Percentiles rank a stretch among this genome's conserved stretches.
phyloP scores from a whole-genome alignment of 2,797 vertebrate species.

The Discoglossus pictus region DNA sequence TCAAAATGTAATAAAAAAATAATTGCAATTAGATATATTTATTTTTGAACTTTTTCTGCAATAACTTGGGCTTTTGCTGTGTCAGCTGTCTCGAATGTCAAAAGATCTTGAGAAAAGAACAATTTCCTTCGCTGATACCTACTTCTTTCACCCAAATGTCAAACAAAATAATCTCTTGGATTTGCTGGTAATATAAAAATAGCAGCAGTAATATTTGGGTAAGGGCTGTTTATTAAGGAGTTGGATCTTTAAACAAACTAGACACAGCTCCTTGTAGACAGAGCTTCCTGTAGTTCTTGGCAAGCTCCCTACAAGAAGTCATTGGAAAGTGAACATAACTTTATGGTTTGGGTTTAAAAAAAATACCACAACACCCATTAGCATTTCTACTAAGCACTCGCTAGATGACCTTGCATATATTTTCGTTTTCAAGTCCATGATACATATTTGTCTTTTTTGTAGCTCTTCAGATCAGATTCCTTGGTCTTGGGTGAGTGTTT shows the following conservation, averaged over 20 bases:
- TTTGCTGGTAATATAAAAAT: neutral
- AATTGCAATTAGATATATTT: no score
- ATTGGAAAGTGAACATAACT: slow-evolving; percentile 1
- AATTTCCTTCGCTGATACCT: no score
- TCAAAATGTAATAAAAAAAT: no score
- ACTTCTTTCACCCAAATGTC: neutral
- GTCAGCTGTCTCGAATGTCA: no score
- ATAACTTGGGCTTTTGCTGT: no score
- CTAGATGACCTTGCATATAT: slow-evolving; percentile 1
- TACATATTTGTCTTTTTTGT: no score
- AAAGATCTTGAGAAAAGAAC: no score
- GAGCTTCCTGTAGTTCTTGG: slow-evolving; percentile 6
- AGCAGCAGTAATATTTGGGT: neutral
- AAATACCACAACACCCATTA: slow-evolving; percentile 5
- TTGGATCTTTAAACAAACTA: slow-evolving; percentile 7
- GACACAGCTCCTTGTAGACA: slow-evolving; percentile 14
- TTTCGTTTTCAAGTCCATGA: neutral
- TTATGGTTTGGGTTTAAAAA: slow-evolving; percentile 2
- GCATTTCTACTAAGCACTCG: neutral
- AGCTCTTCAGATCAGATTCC: neutral
- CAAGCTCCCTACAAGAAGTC: neutral
- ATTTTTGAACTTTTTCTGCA: no score
- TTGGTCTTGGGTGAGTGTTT: neutral
- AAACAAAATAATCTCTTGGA: neutral
- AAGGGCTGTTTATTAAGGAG: slow-evolving; percentile 9